These are phyloP conservation scores for Sericinus montela DNA, from an alignment of 2,888 invertebrate genomes.

Conservation along the genomic window DNA sequence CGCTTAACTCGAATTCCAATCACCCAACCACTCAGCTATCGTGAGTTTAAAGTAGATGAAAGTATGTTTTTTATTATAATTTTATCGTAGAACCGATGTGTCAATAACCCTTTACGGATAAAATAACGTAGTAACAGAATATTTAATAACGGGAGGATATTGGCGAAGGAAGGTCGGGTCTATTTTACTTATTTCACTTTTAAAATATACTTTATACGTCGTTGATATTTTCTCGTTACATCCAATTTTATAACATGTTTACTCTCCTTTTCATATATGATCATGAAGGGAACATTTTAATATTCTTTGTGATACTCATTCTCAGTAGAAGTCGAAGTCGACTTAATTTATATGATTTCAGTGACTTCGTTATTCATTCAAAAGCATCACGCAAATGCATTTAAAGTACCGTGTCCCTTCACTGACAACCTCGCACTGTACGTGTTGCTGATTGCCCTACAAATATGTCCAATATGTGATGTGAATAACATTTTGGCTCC, in stretches of 20 bases:
- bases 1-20: no score
- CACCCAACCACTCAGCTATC: no score
- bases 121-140: background rate
- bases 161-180: background rate
- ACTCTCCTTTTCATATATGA: no score
- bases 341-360: background rate
- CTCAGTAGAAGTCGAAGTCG: no score
- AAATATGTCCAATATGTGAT: background rate
- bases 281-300: no score
- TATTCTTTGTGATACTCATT: background rate
- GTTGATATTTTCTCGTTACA: no score
- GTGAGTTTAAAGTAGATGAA: no score
- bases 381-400: conserved; percentile 9
- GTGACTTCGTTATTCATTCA: conserved; percentile 1
- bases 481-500: background rate
- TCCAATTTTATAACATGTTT: no score
- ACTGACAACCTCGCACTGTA: background rate
- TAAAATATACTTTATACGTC: background rate
- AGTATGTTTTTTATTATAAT: no score
- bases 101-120: background rate
- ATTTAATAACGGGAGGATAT: background rate
- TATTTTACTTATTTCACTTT: background rate
- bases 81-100: background rate
- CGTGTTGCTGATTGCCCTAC: conserved; percentile 10
- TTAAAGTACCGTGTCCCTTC: background rate